Evolutionary conservation across 2,888 invertebrate genomes (phyloP), one percentile per base, ranked within the genome.

Genomic region (Cephonodes hylas): DNA sequence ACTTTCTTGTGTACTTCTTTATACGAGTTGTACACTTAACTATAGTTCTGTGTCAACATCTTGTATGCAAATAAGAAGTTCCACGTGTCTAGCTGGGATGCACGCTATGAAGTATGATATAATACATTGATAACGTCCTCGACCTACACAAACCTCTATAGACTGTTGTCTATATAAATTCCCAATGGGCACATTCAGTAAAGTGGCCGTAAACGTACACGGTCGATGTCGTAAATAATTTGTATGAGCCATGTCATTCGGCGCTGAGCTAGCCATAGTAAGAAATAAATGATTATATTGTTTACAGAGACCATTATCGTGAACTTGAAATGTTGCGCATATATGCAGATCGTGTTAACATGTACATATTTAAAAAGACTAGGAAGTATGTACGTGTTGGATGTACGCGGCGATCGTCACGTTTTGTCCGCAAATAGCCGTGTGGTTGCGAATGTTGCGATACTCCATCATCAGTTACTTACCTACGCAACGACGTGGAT

Each of bases 291-390:
- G 83, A 84, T 86, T 81, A 84, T 80, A 80, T 75, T 80, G 77
- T 84, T 81, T 84, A 75, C 76, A 69, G 76, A 76, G 74, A 76
- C 74, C 78, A 81, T 88, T 85, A 86, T 86, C 85, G 74, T 86
- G 85, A 86, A 86, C 88, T 88, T 88, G 88, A 88, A 86, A 84
- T 75, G 75, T 79, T 80, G 74, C 78, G 79, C 79, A 76, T 75
- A 75, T 76, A 74, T 78, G 80, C 78, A 77, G 75, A 84, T 83
- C 80, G 78, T 81, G 77, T 81, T 86, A 81, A 83, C 83, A 76
- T 80, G 80, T 80, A 78, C 70, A 73, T 77, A 75, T 75, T 75
- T 75, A 77, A 81, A 79, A 74, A 73, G 80, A 87, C 81, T 76
- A 85, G 88, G 88, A 89, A 89, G 84, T 80, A 72, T 62, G 64